A percentile compares a stretch with the other conserved stretches of the same genome.
phyloP scores from a whole-genome alignment of 1,140 invertebrate genomes.

The Caerostris extrusa region DNA sequence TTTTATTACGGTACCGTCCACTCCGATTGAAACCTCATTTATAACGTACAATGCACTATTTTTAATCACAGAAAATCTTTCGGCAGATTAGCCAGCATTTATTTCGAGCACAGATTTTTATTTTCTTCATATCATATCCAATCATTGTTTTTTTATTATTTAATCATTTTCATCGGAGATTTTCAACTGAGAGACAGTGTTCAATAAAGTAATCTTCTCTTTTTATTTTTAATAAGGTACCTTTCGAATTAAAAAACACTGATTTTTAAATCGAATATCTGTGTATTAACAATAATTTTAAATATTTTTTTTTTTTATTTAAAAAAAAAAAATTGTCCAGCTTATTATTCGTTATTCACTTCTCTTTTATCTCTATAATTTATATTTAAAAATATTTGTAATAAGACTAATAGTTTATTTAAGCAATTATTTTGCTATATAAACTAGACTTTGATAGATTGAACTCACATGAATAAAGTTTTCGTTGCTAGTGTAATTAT shows the following conservation, averaged over 20 bases:
- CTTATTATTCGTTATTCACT: too few species aligned
- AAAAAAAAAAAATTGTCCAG: too few species aligned
- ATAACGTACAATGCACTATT: neutral
- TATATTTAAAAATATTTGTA: too few species aligned
- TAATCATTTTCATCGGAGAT: neutral
- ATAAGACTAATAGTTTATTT: too few species aligned
- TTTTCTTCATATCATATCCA: neutral
- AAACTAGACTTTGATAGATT: too few species aligned
- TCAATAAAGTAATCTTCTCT: neutral
- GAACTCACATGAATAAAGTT: too few species aligned
- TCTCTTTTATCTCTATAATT: too few species aligned
- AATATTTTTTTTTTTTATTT: neutral
- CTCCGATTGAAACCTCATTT: neutral
- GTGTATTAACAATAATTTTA: neutral
- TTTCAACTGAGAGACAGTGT: neutral
- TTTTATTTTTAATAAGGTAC: neutral
- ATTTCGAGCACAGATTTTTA: neutral
- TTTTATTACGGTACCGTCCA: neutral
- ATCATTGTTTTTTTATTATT: neutral
- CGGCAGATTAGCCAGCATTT: slow-evolving; percentile 1
- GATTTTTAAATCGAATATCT: neutral
- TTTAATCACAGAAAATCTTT: neutral
- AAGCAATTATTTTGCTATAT: too few species aligned
- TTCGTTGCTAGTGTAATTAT: too few species aligned
- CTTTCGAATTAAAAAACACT: neutral